A percentile compares a stretch with the other conserved stretches of the same genome.
These are phyloP conservation scores for Eupithecia exiguata DNA, from an alignment of 2,888 invertebrate genomes.

Conservation along the genomic window DNA sequence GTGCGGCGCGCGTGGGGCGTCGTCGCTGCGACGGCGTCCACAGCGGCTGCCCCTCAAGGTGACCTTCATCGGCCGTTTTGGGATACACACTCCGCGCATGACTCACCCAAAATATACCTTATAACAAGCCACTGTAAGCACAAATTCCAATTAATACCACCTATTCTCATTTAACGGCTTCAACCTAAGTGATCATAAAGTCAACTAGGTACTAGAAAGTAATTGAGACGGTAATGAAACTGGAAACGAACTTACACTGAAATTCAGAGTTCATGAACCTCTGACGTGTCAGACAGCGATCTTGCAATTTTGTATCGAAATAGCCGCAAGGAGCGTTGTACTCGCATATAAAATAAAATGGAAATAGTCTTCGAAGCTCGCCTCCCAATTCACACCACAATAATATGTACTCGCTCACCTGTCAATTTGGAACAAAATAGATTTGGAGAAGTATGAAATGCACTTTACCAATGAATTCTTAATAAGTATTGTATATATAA, in stretches of 20 bases:
- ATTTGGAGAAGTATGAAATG: neutral
- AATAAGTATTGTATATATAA: too few species aligned
- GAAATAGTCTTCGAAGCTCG: neutral
- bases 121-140: conserved; percentile 43
- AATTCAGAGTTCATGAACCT: neutral
- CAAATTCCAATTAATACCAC: conserved; percentile 39
- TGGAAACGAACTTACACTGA: neutral
- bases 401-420: neutral
- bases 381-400: neutral
- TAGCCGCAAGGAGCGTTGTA: neutral
- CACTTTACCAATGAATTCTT: neutral
- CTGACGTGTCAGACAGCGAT: neutral
- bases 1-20: conserved; percentile 34
- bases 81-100: conserved; percentile 55
- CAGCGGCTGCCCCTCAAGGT: conserved; percentile 60
- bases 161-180: conserved; percentile 50
- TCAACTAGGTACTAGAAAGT: conserved; percentile 6
- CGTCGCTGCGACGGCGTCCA: conserved; percentile 26
- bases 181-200: conserved; percentile 30
- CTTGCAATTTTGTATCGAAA: neutral
- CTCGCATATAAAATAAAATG: neutral
- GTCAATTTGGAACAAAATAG: neutral
- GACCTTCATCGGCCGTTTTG: conserved; percentile 70
- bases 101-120: conserved; percentile 65
- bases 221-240: neutral